Base-by-base conservation (phyloP, 2,888 invertebrate genomes). In the Mycalesis mineus region DNA sequence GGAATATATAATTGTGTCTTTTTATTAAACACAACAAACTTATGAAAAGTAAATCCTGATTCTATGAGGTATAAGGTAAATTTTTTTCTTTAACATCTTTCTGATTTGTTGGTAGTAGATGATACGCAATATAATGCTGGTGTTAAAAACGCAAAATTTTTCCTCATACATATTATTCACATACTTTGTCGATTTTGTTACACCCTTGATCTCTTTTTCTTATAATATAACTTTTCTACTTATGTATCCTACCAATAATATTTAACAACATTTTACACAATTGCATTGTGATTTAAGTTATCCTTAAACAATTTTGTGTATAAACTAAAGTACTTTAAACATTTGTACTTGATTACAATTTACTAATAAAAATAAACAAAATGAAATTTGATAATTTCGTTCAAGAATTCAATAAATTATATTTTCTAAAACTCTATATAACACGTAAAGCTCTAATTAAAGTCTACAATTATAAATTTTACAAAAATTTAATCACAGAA, bases 261-360 rank as follows among this genome's bases (percentile, higher is more conserved):
- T 49, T 39, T 28, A 13, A 39, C 37, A 48, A 48, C 48, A 48
- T 22, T n/a, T 31, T 42, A 42, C 52, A 42, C 52, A 42, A 52
- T 52, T 52, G 33, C 13, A 52, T 52, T 52, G 52, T 33, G 52
- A n/a, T 50, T 17, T 42, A n/a, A n/a, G 31, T 42, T 33, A 42
- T 8, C n/a, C 33, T 17, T 33, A 33, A 40, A 42, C 8, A 15
- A 33, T 17, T 41, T 52, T 33, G 41, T 29, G 9, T 33, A 50
- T 15, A 31, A 51, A 41, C 42, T 42, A 22, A 42, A 52, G 41
- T 41, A 52, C 41, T 52, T 17, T 50, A 40, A 50, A 39, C 40
- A 39, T 49, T 50, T 50, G 50, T 50, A 52, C 52, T 52, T 42
- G 14, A 11, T 40, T 29, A 13, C 36, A 48, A 36, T 15, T 17